Base-by-base conservation (phyloP, 2,888 invertebrate genomes). In the Amaurobius ferox region DNA sequence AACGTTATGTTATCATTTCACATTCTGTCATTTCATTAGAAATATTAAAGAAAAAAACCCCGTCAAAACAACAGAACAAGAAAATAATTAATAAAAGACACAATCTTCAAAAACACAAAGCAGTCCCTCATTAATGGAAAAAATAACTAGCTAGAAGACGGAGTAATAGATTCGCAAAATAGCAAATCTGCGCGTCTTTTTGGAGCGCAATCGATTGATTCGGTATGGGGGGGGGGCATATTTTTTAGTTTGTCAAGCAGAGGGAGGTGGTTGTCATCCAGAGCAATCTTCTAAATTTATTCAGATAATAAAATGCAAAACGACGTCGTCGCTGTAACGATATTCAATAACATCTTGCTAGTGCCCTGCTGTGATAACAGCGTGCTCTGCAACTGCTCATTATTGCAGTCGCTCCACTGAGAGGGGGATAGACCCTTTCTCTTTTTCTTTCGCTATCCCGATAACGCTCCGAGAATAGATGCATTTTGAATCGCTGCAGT, bases 271-370 rank as follows among this genome's bases (percentile, higher is more conserved):
- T 83, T 83, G 83, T 83, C 83, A 83, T 77, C 76, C 23, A 23
- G 64, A 83, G 83, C 77, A 72, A 83, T 83, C 66, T 83, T 76
- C 64, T 71, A 77, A 83, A 83, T 83, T 83, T 71, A 83, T 83
- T 83, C 64, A 35, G 64, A 83, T 83, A 77, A 83, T 83, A 83
- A 83, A 83, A 83, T 72, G 83, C 77, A 83, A 83, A 83, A 72
- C 68, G 81, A 77, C 71, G 77, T 83, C 83, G 40, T 29, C 62
- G 40, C 19, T 39, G 48, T 83, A 83, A 83, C 83, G 83, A 83
- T 83, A 83, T 83, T 83, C 83, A 83, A 83, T 83, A 83, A 83
- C 83, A 77, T 77, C 77, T 83, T 77, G 68, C 71, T 83, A 66
- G 64, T 83, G 83, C 68, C 70, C 71, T 40, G 23, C 64, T 66